Conservation (phyloP, 2,888 invertebrate species). For the Dynastes tityus region DNA sequence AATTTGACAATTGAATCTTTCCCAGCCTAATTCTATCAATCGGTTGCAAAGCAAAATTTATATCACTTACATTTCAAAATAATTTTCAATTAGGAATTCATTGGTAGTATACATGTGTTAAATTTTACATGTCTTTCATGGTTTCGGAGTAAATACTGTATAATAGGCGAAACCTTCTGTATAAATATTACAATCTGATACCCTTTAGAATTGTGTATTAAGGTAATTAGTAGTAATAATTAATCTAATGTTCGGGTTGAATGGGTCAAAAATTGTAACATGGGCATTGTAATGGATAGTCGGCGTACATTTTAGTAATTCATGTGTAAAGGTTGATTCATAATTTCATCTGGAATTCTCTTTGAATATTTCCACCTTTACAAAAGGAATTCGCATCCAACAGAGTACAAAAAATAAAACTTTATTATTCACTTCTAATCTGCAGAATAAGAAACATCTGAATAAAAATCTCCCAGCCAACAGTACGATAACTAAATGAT, state of each 20-base stretch:
- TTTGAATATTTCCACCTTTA: background rate
- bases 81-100: background rate
- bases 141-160: background rate
- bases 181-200: constrained; percentile 7
- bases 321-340: no score
- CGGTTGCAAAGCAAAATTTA: no score
- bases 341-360: no score
- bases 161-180: constrained; percentile 25
- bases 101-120: background rate
- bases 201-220: background rate
- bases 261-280: background rate
- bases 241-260: constrained; percentile 2
- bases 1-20: no score
- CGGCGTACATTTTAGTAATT: background rate
- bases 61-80: no score
- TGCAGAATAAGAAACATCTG: background rate
- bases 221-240: background rate
- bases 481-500: constrained; percentile 35
- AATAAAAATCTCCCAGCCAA: constrained; percentile 1
- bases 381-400: background rate
- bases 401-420: background rate
- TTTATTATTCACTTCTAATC: constrained; percentile 13
- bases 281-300: background rate
- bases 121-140: constrained; percentile 6
- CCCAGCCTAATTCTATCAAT: no score